Conservation (phyloP, 2,797 vertebrate genomes). For the Malurus leucopterus region DNA sequence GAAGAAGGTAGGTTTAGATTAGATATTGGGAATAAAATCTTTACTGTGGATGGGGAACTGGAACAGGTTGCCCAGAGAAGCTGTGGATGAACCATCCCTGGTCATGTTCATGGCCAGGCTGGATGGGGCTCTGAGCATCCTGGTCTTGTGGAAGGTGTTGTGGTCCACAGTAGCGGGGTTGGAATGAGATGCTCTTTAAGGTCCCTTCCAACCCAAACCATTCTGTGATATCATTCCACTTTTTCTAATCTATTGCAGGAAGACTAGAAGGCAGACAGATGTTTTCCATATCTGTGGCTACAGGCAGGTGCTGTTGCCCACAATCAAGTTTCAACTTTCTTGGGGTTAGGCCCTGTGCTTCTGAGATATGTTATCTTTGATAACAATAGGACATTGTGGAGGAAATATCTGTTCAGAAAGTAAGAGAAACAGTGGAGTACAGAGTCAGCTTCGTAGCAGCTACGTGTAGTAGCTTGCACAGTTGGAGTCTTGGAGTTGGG, state of each 20-base stretch:
- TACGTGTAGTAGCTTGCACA: not conserved
- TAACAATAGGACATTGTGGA: not conserved
- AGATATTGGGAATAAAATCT: not conserved
- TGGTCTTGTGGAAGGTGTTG: not conserved
- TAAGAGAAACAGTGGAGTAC: not conserved
- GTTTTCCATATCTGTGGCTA: not conserved
- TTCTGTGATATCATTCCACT: not conserved
- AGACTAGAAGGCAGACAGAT: not conserved
- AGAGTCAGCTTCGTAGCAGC: not conserved
- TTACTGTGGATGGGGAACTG: not conserved
- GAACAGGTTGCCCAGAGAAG: not conserved
- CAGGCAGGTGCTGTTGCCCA: not conserved
- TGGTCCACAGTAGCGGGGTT: not conserved
- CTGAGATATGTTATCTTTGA: not conserved
- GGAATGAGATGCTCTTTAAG: not conserved
- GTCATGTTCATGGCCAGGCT: fast-evolving
- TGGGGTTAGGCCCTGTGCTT: not conserved
- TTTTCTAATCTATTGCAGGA: not conserved
- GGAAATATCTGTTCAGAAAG: not conserved
- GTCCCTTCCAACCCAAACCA: not conserved
- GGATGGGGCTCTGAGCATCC: not conserved
- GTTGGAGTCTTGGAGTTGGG: not conserved
- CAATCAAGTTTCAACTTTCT: not conserved
- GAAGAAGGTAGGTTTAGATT: not conserved
- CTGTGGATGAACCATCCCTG: not conserved